Evolutionary conservation across 1,140 invertebrate species (phyloP).

Genomic region (Drosophila sp.): DNA sequence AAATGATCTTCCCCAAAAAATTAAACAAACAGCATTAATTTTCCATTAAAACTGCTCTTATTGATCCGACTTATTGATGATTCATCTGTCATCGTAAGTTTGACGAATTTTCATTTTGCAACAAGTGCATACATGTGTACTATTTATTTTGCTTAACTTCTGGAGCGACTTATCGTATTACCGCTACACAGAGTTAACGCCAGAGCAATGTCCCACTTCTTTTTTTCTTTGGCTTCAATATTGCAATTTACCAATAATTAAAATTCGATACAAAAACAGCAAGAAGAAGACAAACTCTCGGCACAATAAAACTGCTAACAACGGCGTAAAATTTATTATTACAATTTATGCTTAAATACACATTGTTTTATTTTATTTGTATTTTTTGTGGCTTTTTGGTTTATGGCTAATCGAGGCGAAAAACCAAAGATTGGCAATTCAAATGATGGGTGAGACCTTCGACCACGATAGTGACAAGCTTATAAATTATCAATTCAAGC

Average conservation of each 20-base stretch:
- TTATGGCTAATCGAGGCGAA: slow-evolving; percentile 36
- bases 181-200: slow-evolving; percentile 15
- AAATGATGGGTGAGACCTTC: slow-evolving; percentile 68
- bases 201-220: slow-evolving; percentile 67
- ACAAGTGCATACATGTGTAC: slow-evolving; percentile 15
- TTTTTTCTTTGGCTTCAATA: slow-evolving; percentile 47
- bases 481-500: slow-evolving; percentile 44
- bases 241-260: slow-evolving; percentile 59
- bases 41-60: not conserved
- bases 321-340: slow-evolving; percentile 47
- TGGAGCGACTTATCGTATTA: slow-evolving; percentile 49
- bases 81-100: slow-evolving; percentile 24
- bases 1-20: not conserved
- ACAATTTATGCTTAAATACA: slow-evolving; percentile 47
- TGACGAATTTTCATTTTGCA: slow-evolving; percentile 33
- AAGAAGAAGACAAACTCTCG: not conserved
- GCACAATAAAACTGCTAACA: slow-evolving; percentile 54
- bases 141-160: slow-evolving; percentile 21
- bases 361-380: slow-evolving; percentile 18
- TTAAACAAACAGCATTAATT: no score
- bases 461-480: slow-evolving; percentile 47
- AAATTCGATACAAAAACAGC: slow-evolving; percentile 63
- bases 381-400: slow-evolving; percentile 2
- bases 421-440: slow-evolving; percentile 67
- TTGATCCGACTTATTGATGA: slow-evolving; percentile 10